These are phyloP conservation scores for Holothuria leucospilota DNA, from an alignment of 53 echinoderm and acorn worm genomes.

Conservation along the genomic window DNA sequence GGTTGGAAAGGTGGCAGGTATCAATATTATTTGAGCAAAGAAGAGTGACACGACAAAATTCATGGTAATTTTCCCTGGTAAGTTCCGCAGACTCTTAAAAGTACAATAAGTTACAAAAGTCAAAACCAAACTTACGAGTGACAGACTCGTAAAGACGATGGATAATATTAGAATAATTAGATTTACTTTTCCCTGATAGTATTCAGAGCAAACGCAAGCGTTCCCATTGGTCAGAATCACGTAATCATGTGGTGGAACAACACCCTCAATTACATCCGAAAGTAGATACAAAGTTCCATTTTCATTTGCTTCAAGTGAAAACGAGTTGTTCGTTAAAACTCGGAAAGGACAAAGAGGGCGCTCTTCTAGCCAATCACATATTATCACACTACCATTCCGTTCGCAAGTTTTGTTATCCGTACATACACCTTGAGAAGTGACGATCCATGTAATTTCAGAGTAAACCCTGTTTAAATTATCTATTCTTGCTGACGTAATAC, in stretches of 20 bases:
- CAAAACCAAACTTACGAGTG: background rate
- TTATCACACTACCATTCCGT: background rate
- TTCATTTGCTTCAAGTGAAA: background rate
- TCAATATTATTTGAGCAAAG: slow-evolving; percentile 22
- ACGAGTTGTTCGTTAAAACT: background rate
- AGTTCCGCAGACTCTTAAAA: background rate
- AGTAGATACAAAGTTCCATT: background rate
- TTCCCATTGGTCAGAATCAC: background rate
- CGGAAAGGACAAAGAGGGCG: background rate
- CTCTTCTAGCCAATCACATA: background rate
- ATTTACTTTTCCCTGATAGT: background rate
- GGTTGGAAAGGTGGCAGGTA: slow-evolving; percentile 15
- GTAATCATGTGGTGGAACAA: background rate
- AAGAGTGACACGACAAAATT: background rate
- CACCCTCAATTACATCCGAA: background rate
- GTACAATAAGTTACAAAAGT: background rate
- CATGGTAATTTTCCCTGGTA: background rate
- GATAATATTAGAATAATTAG: background rate
- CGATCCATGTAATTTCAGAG: background rate
- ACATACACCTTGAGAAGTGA: background rate
- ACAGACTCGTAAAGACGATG: background rate
- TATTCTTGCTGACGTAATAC: background rate
- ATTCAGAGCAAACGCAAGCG: background rate
- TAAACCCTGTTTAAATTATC: background rate
- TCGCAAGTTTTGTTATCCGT: too few relatives aligned